Conservation (phyloP, 2,888 invertebrate genomes). For the Tricholauxania praeusta region DNA sequence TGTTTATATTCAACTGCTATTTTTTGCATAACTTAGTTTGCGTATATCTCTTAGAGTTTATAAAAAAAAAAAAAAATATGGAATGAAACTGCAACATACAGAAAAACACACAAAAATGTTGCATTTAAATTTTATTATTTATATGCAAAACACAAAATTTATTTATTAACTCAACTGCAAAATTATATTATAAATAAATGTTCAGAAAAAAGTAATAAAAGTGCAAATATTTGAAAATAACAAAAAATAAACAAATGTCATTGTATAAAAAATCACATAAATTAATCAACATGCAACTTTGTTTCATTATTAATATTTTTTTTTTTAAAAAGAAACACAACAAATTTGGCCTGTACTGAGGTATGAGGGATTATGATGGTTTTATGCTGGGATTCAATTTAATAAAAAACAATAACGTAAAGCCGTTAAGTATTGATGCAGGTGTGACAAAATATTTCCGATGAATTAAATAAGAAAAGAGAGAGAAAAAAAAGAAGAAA, state of each 20-base stretch:
- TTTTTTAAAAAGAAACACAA: too few species aligned
- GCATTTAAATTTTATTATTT: not conserved
- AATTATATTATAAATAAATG: not conserved
- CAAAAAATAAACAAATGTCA: not conserved
- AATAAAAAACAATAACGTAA: too few species aligned
- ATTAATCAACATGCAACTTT: conserved; percentile 9
- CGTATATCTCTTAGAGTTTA: not conserved
- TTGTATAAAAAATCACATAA: not conserved
- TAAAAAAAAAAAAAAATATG: not conserved
- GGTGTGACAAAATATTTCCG: too few species aligned
- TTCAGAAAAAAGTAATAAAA: not conserved
- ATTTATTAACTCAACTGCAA: conserved; percentile 1
- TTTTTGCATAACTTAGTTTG: not conserved
- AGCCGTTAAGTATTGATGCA: too few species aligned
- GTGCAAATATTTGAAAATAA: conserved; percentile 11
- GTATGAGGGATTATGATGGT: too few species aligned
- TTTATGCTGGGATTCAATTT: too few species aligned
- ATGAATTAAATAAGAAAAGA: too few species aligned
- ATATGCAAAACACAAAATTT: conserved; percentile 11
- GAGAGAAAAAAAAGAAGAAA: too few species aligned
- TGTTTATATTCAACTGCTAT: not conserved
- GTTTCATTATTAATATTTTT: too few species aligned
- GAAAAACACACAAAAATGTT: conserved; percentile 3
- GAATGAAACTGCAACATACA: conserved; percentile 5
- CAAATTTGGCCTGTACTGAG: too few species aligned